Percentiles rank a stretch among this genome's conserved stretches.
Conservation (phyloP, 2,113 vertebrate species). For the Callipepla californica region DNA sequence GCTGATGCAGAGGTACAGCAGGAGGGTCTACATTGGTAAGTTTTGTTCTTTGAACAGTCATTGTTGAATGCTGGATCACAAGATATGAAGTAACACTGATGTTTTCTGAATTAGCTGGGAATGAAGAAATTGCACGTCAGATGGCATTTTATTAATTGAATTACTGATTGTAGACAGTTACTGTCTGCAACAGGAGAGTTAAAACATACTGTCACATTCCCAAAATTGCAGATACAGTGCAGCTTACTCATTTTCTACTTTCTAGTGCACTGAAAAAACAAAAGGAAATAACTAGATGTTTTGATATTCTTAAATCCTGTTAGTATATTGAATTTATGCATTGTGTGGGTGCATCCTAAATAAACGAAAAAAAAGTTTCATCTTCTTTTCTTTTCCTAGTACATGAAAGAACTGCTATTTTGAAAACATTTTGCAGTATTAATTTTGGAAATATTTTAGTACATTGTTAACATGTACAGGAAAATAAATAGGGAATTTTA, state of each 20-base stretch:
- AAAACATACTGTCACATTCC: neutral
- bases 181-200: neutral
- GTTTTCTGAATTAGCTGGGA: neutral
- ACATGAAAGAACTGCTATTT: neutral
- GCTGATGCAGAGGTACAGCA: constrained; percentile 98
- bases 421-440: neutral
- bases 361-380: neutral
- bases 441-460: neutral
- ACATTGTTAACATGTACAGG: neutral
- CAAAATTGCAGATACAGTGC: neutral
- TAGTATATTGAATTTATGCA: neutral
- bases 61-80: neutral
- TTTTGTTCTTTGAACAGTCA: neutral
- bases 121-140: neutral
- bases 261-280: neutral
- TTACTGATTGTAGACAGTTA: neutral
- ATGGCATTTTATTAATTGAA: neutral
- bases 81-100: neutral
- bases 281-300: neutral
- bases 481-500: neutral
- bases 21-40: constrained; percentile 97
- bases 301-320: neutral
- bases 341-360: neutral
- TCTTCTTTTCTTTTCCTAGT: neutral
- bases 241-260: neutral